Evolutionary conservation across 2,113 vertebrate genomes (phyloP), one percentile per base, ranked within the genome.

Genomic region (Panurus biarmicus): DNA sequence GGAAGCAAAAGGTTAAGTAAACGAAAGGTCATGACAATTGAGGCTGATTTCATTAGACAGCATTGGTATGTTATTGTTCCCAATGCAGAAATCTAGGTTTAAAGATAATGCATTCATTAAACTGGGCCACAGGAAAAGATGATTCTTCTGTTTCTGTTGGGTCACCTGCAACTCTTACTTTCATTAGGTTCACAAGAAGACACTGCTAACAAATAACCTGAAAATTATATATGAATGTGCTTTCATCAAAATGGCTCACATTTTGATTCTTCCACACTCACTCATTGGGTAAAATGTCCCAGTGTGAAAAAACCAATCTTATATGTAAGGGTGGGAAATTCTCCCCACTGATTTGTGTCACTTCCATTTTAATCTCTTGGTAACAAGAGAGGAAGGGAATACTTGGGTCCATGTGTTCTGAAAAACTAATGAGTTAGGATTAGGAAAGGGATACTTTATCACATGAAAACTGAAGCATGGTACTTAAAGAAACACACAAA

Each of bases 41-140:
- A 94, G 50, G 89, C 75, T 95, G 91, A 97, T 96, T 94, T 90
- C 91, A 89, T 90, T 76, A 95, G 96, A 95, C 95, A 94, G 89
- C 77, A 77, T 80, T 0, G 15, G 85, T 92, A 91, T 85, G 92
- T 94, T 91, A 94, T 97, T 96, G 95, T 96, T 97, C 73, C 77
- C 76, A 79, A 19, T 44, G 36, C 86, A 96, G 66, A 94, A 94
- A 84, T 85, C 80, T 58, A 67, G 57, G 70, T 85, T 95, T 95
- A 74, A 90, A 95, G 58, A 92, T 74, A 93, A 89, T 90, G 60
- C 33, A 11, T 91, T 87, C 74, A 71, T 79, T 67, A 90, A 95
- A 92, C n/a, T 83, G 77, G 93, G 90, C 64, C 56, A 94, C 73
- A 82, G 93, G 89, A 96, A 97, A 95, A 85, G 14, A 60, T 53